Base-by-base conservation (phyloP, 2,113 vertebrate species). In the Taxidea taxus region DNA sequence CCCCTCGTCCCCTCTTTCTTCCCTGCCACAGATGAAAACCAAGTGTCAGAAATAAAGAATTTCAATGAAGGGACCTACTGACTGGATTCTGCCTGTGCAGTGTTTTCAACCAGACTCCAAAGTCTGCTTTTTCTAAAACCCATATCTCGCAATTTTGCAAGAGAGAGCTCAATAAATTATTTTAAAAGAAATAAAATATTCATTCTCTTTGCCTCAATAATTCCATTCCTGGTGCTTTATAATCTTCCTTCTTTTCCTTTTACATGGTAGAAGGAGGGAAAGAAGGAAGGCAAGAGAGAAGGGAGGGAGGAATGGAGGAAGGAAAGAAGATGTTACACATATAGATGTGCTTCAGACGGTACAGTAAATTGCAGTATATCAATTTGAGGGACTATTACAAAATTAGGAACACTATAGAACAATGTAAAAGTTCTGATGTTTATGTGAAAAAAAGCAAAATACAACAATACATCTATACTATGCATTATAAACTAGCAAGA, bases 121-220 rank as follows among this genome's bases (percentile, higher is more conserved):
- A 60, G 34, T 90, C 31, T 77, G 64, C 47, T 68, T 90, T 97
- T 93, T 84, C 84, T 91, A 78, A 89, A 95, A 75, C 34, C 80
- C 4, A 11, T 80, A 23, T 44, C 34, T 47, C 86, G 54, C 8
- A 44, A n/a, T 37, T 97, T 90, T 66, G 29, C 54, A 91, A 91
- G 27, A 44, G 16, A 84, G 9, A 60, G 25, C n/a, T 85, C 56
- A 64, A 70, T 80, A 74, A 75, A 64, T 89, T 77, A 80, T 85
- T 92, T 92, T 64, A 39, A 83, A 78, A 75, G 64, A 66, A 91
- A 70, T 49, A 84, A 84, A 92, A 56, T 54, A 77, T 31, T 42
- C 27, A 4, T 89, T 85, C 25, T 64, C 39, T 93, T 92, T 51
- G 29, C 60, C 64, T 95, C 90, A 84, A 29, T 70, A 91, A 87